Conservation (phyloP, 2,797 vertebrate species). For the Brachymystax lenok region DNA sequence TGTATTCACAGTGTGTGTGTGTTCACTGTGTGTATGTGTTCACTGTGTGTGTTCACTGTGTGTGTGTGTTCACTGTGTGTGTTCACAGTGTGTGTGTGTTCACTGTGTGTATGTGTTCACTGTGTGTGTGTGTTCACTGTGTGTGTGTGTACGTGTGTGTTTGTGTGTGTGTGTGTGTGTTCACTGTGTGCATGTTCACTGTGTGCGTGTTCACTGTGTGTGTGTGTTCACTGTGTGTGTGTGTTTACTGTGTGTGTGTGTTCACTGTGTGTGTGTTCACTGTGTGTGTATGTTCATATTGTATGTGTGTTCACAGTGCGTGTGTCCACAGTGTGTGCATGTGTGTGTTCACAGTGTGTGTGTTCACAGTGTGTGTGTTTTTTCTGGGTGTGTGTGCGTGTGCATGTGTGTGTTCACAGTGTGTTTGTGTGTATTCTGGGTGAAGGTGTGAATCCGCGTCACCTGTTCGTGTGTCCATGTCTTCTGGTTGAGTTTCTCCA, state of each 20-base stretch:
- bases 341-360: background rate
- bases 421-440: background rate
- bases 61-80: background rate
- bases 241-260: background rate
- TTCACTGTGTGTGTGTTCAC: background rate
- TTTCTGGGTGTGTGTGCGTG: background rate
- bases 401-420: background rate
- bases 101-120: background rate
- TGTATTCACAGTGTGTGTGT: background rate
- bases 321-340: no score
- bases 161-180: background rate
- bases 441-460: background rate
- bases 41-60: background rate
- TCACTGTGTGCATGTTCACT: background rate
- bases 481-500: conserved; percentile 64
- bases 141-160: background rate
- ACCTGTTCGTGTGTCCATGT: conserved; percentile 74
- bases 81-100: background rate
- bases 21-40: background rate
- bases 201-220: no score
- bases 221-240: background rate
- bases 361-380: background rate
- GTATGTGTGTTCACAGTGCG: background rate
- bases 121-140: background rate
- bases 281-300: background rate